A percentile compares a stretch with the other conserved stretches of the same genome.
Conservation (phyloP, 2,888 invertebrate species). For the Drosophila nr. perissopoda region DNA sequence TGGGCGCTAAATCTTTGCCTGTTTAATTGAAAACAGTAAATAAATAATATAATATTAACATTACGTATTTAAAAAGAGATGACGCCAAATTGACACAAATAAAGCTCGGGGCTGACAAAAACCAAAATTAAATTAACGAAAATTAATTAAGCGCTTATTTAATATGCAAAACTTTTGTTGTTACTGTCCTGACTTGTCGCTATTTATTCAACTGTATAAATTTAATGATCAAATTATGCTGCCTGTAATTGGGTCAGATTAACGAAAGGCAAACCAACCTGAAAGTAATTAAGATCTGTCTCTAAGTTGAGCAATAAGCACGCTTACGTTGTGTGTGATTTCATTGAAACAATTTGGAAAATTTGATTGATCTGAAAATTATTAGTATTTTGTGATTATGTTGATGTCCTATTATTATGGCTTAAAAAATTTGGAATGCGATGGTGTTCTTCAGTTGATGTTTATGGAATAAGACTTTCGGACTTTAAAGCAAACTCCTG, state of each 20-base stretch:
- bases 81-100: constrained; percentile 7
- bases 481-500: too few relatives aligned
- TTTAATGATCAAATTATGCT: constrained; percentile 39
- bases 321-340: neutral
- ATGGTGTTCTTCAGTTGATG: neutral
- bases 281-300: neutral
- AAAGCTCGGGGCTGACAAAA: neutral
- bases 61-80: neutral
- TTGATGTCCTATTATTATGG: neutral
- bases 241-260: constrained; percentile 23
- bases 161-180: constrained; percentile 16
- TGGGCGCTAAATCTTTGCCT: constrained; percentile 4
- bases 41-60: neutral
- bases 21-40: constrained; percentile 19
- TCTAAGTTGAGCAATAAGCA: neutral
- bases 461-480: neutral
- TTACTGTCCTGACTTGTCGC: neutral
- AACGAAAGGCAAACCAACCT: neutral
- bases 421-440: neutral
- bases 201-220: constrained; percentile 37
- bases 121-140: neutral
- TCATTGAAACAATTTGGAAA: neutral
- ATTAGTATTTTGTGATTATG: neutral
- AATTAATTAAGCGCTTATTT: constrained; percentile 43
- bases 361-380: neutral